Conservation (phyloP, 2,888 invertebrate species). For the Nyleta sp. region DNA sequence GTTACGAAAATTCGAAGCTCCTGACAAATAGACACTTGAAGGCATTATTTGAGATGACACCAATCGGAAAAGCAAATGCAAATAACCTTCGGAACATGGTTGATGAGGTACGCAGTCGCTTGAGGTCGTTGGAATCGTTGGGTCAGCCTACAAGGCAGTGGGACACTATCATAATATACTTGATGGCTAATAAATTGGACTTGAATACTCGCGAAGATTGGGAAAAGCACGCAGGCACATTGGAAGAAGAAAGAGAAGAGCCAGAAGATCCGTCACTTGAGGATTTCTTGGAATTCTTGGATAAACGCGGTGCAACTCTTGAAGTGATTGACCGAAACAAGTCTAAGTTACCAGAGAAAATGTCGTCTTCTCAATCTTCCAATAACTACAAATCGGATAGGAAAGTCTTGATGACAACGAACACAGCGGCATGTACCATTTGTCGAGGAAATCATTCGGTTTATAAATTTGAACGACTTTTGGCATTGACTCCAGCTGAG, state of each 20-base stretch:
- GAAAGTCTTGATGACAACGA: neutral
- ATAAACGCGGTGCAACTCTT: constrained; percentile 5
- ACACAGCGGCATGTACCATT: neutral
- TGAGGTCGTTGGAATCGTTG: constrained; percentile 22
- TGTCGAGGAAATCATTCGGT: neutral
- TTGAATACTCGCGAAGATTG: constrained; percentile 22
- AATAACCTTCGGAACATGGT: constrained; percentile 23
- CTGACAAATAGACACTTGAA: constrained; percentile 38
- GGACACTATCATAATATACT: constrained; percentile 24
- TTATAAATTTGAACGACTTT: constrained; percentile 2
- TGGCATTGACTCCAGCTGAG: neutral
- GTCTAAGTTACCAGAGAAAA: neutral
- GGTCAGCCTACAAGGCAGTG: constrained; percentile 12
- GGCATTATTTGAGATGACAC: constrained; percentile 24
- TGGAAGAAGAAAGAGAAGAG: neutral
- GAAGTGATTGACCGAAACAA: neutral
- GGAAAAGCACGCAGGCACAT: constrained; percentile 2
- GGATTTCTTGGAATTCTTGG: constrained; percentile 16
- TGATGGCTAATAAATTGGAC: constrained; percentile 16
- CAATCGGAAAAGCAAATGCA: constrained; percentile 20
- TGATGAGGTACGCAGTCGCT: constrained; percentile 19
- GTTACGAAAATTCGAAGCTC: constrained; percentile 28
- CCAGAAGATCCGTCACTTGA: neutral
- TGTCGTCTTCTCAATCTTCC: neutral
- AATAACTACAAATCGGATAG: neutral